These are phyloP conservation scores for Apotomis capreana DNA, from an alignment of 2,888 invertebrate genomes.

Conservation along the genomic window DNA sequence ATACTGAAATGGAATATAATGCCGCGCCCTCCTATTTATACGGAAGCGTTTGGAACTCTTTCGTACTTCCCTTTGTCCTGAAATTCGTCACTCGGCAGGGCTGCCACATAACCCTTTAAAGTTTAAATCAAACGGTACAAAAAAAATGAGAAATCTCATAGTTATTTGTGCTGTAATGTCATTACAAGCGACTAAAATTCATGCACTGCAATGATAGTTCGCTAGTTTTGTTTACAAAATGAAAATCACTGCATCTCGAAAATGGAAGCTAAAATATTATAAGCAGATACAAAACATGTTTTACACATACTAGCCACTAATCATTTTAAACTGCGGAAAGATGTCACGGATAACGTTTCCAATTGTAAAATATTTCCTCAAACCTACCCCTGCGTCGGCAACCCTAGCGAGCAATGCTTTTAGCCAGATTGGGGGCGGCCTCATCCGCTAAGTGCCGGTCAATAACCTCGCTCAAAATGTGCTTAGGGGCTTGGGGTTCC, in stretches of 20 bases:
- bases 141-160: too few relatives aligned
- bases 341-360: neutral
- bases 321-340: neutral
- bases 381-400: constrained; percentile 31
- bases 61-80: constrained; percentile 31
- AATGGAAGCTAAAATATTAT: too few relatives aligned
- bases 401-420: constrained; percentile 62
- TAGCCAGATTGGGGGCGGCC: constrained; percentile 65
- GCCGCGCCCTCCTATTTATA: constrained; percentile 28
- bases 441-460: constrained; percentile 50
- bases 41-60: constrained; percentile 37
- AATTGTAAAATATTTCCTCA: constrained; percentile 7
- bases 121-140: too few relatives aligned
- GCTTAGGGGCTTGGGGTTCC: constrained; percentile 42
- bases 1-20: constrained; percentile 24
- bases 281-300: too few relatives aligned
- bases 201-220: too few relatives aligned
- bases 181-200: too few relatives aligned
- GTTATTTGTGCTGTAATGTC: too few relatives aligned
- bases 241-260: too few relatives aligned
- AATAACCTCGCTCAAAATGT: constrained; percentile 43
- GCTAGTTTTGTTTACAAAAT: too few relatives aligned
- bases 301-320: neutral
- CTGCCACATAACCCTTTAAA: neutral
- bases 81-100: constrained; percentile 33